Evolutionary conservation across 1,140 invertebrate genomes (phyloP).

Genomic region (Apocrypta bakeri): DNA sequence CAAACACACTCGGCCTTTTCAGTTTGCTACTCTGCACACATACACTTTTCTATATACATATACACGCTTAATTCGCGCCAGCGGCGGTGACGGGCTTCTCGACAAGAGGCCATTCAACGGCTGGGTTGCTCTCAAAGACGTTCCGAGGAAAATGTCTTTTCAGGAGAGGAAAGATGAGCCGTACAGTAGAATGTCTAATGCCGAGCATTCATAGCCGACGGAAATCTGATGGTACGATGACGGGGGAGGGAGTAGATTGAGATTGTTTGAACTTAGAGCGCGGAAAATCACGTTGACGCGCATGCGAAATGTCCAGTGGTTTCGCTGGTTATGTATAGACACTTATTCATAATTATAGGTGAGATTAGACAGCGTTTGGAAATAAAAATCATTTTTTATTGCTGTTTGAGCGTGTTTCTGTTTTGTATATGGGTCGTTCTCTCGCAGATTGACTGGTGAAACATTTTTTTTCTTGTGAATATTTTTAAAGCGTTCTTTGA

Average conservation of each 20-base stretch:
- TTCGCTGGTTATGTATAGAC: not conserved
- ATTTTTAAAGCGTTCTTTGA: too few species aligned
- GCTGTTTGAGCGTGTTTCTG: too few species aligned
- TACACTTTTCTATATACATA: not conserved
- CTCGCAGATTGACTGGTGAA: too few species aligned
- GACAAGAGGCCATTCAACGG: slow-evolving; percentile 33
- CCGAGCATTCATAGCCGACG: not conserved
- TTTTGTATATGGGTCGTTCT: too few species aligned
- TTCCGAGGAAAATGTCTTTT: slow-evolving; percentile 30
- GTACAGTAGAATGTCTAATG: not conserved
- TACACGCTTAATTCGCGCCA: not conserved
- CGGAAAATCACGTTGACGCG: slow-evolving; percentile 1
- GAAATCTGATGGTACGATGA: not conserved
- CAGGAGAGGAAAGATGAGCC: not conserved
- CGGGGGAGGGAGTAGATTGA: not conserved
- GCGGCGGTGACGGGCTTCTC: slow-evolving; percentile 20
- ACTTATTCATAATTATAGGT: not conserved
- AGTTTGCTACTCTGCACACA: too few species aligned
- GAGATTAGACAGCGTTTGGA: not conserved
- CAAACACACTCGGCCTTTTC: slow-evolving; percentile 34
- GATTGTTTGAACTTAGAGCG: slow-evolving; percentile 15
- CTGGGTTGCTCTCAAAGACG: not conserved
- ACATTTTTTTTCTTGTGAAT: too few species aligned
- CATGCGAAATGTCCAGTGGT: not conserved
- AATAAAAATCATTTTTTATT: too few species aligned